These are phyloP conservation scores for Chunga burmeisteri DNA, from an alignment of 2,113 vertebrate genomes.

Conservation along the genomic window DNA sequence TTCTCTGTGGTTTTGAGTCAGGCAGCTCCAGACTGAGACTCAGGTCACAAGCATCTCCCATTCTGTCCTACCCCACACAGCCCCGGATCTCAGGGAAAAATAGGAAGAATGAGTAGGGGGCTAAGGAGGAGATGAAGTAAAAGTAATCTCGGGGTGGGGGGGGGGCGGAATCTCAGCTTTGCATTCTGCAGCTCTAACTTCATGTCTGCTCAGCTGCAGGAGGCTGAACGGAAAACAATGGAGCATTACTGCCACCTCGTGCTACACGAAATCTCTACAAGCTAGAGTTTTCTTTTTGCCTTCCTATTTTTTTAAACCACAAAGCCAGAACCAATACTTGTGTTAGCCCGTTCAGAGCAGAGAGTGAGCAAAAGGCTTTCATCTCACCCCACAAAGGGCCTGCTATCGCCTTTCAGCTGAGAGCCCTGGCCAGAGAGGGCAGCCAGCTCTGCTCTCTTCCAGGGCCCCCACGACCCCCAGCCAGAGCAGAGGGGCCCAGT, in stretches of 20 bases:
- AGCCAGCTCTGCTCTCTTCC: not conserved
- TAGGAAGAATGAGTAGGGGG: accelerated
- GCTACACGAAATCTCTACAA: not conserved
- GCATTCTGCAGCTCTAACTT: not conserved
- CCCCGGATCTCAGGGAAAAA: not conserved
- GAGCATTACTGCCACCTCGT: conserved; percentile 50
- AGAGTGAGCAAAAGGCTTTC: accelerated
- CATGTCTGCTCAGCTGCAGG: not conserved
- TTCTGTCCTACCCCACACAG: not conserved
- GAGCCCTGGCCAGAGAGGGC: accelerated
- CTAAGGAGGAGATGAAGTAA: not conserved
- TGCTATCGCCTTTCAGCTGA: not conserved
- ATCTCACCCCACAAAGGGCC: accelerated
- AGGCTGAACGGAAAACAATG: not conserved
- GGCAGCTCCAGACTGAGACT: not conserved
- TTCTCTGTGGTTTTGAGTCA: not conserved
- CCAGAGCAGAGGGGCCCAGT: not conserved
- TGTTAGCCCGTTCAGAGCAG: not conserved
- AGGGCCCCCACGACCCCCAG: not conserved
- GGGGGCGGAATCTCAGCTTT: not conserved
- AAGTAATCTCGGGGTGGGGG: no score
- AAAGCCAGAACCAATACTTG: not conserved
- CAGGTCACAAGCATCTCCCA: not conserved
- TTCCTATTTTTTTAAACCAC: not conserved
- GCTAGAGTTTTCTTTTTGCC: not conserved